Evolutionary conservation across 2,113 vertebrate genomes (phyloP).

Genomic region (Aptenodytes patagonicus): DNA sequence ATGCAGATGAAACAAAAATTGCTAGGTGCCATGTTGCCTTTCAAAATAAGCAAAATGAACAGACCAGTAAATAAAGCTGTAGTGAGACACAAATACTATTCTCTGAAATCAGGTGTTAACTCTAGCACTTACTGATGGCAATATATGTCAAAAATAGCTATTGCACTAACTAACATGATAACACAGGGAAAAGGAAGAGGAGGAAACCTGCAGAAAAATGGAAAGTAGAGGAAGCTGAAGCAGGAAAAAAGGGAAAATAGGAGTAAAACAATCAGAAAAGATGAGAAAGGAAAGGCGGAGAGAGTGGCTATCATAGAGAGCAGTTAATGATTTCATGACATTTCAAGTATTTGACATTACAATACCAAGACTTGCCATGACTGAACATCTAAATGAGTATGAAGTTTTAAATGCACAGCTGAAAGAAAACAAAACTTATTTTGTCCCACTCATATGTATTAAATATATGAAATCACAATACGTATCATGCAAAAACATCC

Average conservation of each 20-base stretch:
- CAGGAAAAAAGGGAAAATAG: not conserved
- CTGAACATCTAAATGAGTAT: not conserved
- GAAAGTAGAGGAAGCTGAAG: not conserved
- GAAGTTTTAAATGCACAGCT: not conserved
- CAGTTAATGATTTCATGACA: not conserved
- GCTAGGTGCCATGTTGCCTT: not conserved
- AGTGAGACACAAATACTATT: not conserved
- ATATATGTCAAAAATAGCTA: not conserved
- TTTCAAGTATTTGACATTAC: not conserved
- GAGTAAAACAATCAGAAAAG: not conserved
- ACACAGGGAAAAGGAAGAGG: not conserved
- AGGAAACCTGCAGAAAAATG: not conserved
- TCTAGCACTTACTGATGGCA: not conserved
- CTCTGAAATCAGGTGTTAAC: not conserved
- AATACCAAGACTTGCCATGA: not conserved
- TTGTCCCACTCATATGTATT: not conserved
- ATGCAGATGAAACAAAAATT: not conserved
- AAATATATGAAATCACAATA: not conserved
- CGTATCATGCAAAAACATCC: not conserved
- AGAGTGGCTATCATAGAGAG: not conserved
- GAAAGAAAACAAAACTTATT: not conserved
- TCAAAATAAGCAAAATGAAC: not conserved
- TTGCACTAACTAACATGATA: not conserved
- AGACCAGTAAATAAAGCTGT: not conserved
- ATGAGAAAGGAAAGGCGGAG: not conserved